phyloP scores from a whole-genome alignment of 2,797 vertebrate species.

The Chelmon rostratus region DNA sequence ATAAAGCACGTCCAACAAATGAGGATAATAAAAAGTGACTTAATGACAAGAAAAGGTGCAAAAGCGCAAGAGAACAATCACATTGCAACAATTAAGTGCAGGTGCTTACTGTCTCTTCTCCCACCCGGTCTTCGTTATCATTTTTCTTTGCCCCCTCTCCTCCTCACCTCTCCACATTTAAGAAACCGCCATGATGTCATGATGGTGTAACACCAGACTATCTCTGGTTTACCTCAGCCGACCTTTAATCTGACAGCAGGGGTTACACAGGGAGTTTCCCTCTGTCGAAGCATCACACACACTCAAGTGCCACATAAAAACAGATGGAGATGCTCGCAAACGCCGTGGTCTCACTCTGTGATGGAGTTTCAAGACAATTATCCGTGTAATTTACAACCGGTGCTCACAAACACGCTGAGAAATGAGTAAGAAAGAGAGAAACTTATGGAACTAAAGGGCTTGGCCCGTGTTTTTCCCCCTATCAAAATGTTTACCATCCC shows the following conservation, averaged over 20 bases:
- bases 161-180: background rate
- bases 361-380: slow-evolving; percentile 65
- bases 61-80: background rate
- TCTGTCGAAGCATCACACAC: slow-evolving; percentile 42
- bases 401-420: slow-evolving; percentile 32
- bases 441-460: slow-evolving; percentile 11
- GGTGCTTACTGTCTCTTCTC: background rate
- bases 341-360: slow-evolving; percentile 14
- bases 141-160: background rate
- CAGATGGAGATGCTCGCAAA: slow-evolving; percentile 63
- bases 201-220: slow-evolving; percentile 43
- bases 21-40: background rate
- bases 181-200: slow-evolving; percentile 55
- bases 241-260: slow-evolving; percentile 61
- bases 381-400: slow-evolving; percentile 63
- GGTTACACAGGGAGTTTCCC: slow-evolving; percentile 49
- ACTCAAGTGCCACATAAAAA: slow-evolving; percentile 50
- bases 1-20: background rate
- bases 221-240: slow-evolving; percentile 60
- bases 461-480: slow-evolving; percentile 10
- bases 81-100: background rate
- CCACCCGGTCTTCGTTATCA: background rate
- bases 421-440: slow-evolving; percentile 28
- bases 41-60: background rate
- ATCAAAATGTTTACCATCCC: slow-evolving; percentile 59